Evolutionary conservation across 2,888 invertebrate genomes (phyloP), one percentile per base, ranked within the genome.

Genomic region (Erpobdella octoculata): DNA sequence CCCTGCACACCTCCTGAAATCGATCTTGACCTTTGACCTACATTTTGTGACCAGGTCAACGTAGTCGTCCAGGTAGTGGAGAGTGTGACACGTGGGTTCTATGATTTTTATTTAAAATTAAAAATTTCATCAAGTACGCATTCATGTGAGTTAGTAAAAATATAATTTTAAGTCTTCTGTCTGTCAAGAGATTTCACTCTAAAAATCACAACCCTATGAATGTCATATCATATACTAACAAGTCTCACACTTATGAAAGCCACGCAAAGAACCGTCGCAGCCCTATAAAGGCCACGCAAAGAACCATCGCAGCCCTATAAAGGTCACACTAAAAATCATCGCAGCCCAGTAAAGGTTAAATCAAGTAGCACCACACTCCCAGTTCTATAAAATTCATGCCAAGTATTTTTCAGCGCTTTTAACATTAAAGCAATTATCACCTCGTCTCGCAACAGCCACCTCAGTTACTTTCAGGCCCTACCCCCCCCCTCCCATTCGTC

Each of bases 41-140:
- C 53, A 53, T n/a, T 53, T 53, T 53, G 53, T 25, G 28, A 53
- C 53, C 28, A 28, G 18, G 28, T 53, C 53, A 8, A 53, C 53
- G 21, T 53, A 53, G 21, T 25, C 21, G n/a, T 53, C 53, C 21
- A 25, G 21, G 18, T 53, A 53, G 8, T 15, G 53, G 28, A 53
- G 53, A 28, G 53, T 53, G 18, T 53, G 53, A 53, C 53, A 53
- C 9, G 53, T 53, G 21, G 53, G 53, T n/a, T 53, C 53, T 53
- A 28, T n/a, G n/a, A n/a, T n/a, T n/a, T n/a, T n/a, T n/a, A n/a
- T n/a, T n/a, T n/a, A n/a, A 53, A 53, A 53, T 9, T 9, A 2
- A n/a, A 53, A 41, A 41, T 41, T 9, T 12, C 9, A 18, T 41
- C 18, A 25, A 5, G 53, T 53, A n/a, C 21, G 21, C 28, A 53